Evolutionary conservation across 2,797 vertebrate species (phyloP), one percentile per base, ranked within the genome.

Genomic region (Sebastes flavidus): DNA sequence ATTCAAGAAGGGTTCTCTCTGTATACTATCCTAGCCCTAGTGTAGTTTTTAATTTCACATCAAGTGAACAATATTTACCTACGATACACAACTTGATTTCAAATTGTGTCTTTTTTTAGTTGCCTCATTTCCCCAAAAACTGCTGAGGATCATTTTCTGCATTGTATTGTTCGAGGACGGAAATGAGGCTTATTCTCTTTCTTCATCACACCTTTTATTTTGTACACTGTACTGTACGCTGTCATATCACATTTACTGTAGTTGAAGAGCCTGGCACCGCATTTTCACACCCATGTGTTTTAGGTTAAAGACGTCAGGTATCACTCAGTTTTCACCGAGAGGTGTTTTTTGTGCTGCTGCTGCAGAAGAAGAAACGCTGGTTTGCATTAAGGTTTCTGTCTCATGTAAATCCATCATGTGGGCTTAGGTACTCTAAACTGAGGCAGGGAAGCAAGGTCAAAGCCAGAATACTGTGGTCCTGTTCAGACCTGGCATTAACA

Each of bases 381-480:
- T 93, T 95, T 96, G 96, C 95, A 95, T 96, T 96, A 96, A 96
- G 95, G 96, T 96, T 96, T 95, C 82, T 89, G 88, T 95, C 93
- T 95, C 90, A 55, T 93, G 83, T 91, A 82, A 87, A 91, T 91
- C 84, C 87, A 89, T 90, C 56, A 60, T 71, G 55, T 89, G 91
- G 91, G 92, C 91, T 94, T 94, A 92, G 89, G 46, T 71, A 87
- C 92, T 95, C 87, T 91, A 80, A 95, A 91, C 91, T 87, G 89
- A 86, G 46, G 55, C 36, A 59, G 72, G 73, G 74, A 75, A 5
- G 38, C 36, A 63, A 80, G 77, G 82, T 83, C 69, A 38, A 46
- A 82, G 77, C 75, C 58, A 38, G 69, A 87, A 85, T 58, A 8
- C 46, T 49, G 46, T 8, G 46, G 46, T 20, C 46, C 46, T 49